Evolutionary conservation across 2,888 invertebrate genomes (phyloP).

Genomic region (Autographa pulchrina): DNA sequence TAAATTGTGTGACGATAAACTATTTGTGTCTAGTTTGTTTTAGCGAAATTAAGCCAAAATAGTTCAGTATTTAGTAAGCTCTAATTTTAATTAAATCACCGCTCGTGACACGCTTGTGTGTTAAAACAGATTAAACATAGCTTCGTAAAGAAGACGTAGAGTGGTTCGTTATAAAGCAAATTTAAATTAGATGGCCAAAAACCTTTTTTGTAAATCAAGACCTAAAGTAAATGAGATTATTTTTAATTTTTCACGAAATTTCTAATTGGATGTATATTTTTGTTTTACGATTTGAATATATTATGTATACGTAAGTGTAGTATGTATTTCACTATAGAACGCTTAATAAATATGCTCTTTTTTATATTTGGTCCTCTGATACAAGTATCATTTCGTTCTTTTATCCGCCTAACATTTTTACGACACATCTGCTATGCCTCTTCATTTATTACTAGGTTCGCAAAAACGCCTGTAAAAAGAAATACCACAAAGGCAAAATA

Average conservation of each 20-base stretch:
- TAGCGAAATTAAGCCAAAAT: constrained; percentile 28
- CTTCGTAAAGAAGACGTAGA: constrained; percentile 17
- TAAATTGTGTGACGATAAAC: neutral
- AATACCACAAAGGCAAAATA: no score
- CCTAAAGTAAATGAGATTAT: constrained; percentile 1
- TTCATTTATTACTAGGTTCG: no score
- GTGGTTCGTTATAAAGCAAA: constrained; percentile 28
- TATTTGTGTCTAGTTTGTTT: constrained; percentile 9
- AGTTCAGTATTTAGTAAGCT: constrained; percentile 22
- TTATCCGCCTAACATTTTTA: no score
- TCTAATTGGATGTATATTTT: neutral
- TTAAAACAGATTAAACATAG: constrained; percentile 14
- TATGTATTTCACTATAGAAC: no score
- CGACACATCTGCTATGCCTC: no score
- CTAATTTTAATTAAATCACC: constrained; percentile 42
- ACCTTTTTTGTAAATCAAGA: neutral
- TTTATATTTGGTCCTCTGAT: no score
- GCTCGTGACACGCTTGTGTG: constrained; percentile 11
- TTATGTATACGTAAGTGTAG: neutral
- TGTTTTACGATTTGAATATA: neutral
- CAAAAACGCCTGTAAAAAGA: no score
- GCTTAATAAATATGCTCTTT: no score
- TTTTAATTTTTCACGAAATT: neutral
- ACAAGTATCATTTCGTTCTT: no score
- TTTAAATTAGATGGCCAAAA: constrained; percentile 30